phyloP scores from a whole-genome alignment of 2,113 vertebrate genomes.

The Nannospalax galili region DNA sequence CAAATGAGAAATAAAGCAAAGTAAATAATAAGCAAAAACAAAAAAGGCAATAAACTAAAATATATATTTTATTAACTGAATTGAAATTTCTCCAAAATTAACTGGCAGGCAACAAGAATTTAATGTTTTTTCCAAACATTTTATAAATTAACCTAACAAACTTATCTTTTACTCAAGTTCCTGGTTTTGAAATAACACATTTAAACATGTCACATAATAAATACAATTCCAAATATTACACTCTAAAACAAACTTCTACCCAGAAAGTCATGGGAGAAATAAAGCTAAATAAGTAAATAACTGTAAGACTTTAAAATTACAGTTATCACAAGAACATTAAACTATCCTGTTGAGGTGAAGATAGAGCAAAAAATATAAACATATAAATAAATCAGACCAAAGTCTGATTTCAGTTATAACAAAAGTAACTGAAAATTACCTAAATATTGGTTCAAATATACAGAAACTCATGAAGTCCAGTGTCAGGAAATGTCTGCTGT shows the following conservation, averaged over 20 bases:
- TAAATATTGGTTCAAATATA: conserved; percentile 23
- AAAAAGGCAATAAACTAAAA: background rate
- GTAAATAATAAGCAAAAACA: background rate
- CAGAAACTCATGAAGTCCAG: conserved; percentile 3
- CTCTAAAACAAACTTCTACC: background rate
- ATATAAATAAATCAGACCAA: conserved; percentile 44
- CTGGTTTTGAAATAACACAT: background rate
- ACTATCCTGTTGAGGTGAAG: background rate
- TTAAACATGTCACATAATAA: background rate
- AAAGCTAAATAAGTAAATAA: background rate
- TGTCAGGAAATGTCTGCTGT: background rate
- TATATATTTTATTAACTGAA: background rate
- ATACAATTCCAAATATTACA: conserved; percentile 8
- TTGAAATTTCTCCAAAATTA: background rate
- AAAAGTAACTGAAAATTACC: conserved; percentile 41
- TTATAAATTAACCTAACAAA: background rate
- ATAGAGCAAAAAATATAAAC: conserved; percentile 1
- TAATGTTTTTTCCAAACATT: conserved; percentile 11
- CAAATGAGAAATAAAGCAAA: background rate
- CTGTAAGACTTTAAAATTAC: background rate
- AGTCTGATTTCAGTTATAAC: too few relatives aligned
- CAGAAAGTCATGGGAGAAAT: background rate
- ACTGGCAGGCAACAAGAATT: background rate
- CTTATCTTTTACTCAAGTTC: background rate
- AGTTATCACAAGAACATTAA: conserved; percentile 15